Base-by-base conservation (phyloP, 2,797 vertebrate species). In the Alectoris magna region DNA sequence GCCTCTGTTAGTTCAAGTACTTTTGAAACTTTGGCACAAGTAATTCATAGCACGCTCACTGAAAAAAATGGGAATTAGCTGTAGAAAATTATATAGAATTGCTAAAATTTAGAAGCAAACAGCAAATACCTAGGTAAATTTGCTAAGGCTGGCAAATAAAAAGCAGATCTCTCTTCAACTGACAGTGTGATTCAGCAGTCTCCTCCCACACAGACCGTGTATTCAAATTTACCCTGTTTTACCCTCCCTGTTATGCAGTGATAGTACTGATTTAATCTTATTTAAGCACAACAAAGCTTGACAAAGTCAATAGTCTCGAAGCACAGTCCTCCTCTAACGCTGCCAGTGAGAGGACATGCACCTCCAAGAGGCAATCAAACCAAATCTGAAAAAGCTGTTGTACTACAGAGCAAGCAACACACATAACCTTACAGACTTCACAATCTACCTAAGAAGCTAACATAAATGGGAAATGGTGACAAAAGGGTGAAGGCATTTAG, bases 131-230 rank as follows among this genome's bases (percentile, higher is more conserved):
- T 22, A 71, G 12, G 27, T 53, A 76, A 84, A 74, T 64, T 76
- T 79, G 22, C 58, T 77, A 70, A 38, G 70, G 46, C 0, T 44
- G 55, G 27, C 38, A 88, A 90, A 66, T 26, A 78, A 78, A 83
- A 74, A 55, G 26, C n/a, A 84, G 36, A 46, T 53, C 26, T 70
- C 31, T 73, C 41, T 68, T 90, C 64, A 67, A 43, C 41, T 10
- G 27, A 38, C 4, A 1, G 56, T 3, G 8, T 70, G 74, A 84
- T 78, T 94, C 83, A 84, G 67, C 60, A 67, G 2, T n/a, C 81
- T 41, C 76, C 72, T 91, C 73, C 90, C 74, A 96, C 76, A 38
- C 8, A 67, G 27, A 86, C 39, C 59, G 88, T 16, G 38, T 43
- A 69, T 38, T 72, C 55, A 68, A 77, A 62, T 34, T 36, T 44